Conservation (phyloP, 1,140 invertebrate species). For the Scaptomyza pallida region DNA sequence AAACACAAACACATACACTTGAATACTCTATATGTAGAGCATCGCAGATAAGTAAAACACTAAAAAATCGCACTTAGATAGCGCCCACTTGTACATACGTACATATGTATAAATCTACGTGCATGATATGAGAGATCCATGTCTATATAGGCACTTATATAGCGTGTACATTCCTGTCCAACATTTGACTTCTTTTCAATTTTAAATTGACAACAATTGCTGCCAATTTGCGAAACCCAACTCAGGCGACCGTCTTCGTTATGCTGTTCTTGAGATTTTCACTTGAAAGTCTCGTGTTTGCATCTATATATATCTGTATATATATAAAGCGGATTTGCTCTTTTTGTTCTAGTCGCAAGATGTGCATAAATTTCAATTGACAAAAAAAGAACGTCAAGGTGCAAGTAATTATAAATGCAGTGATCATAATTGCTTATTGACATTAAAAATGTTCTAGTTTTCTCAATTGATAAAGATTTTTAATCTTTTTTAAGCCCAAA, state of each 20-base stretch:
- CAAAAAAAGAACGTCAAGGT: slow-evolving; percentile 26
- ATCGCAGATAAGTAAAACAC: slow-evolving; percentile 73
- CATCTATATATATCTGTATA: background rate
- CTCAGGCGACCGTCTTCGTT: slow-evolving; percentile 11
- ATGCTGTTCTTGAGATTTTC: slow-evolving; percentile 1
- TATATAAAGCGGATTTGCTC: slow-evolving; percentile 25
- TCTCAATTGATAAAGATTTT: background rate
- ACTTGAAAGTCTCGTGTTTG: slow-evolving; percentile 4
- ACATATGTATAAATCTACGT: background rate
- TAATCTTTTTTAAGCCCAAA: too few species aligned
- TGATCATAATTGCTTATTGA: background rate
- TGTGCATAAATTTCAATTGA: slow-evolving; percentile 65
- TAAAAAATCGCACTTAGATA: slow-evolving; percentile 58
- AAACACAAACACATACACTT: slow-evolving; percentile 14
- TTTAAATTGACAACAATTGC: slow-evolving; percentile 81
- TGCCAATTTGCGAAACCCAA: slow-evolving; percentile 56
- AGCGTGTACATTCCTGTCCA: slow-evolving; percentile 50
- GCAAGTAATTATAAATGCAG: slow-evolving; percentile 65
- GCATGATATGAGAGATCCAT: slow-evolving; percentile 14
- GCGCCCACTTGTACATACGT: slow-evolving; percentile 11
- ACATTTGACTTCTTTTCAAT: slow-evolving; percentile 82
- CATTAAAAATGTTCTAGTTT: background rate
- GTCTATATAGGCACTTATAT: slow-evolving; percentile 14
- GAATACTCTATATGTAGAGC: slow-evolving; percentile 49
- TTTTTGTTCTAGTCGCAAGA: slow-evolving; percentile 13